phyloP scores from a whole-genome alignment of 2,888 invertebrate genomes.

The Lingula anatina region DNA sequence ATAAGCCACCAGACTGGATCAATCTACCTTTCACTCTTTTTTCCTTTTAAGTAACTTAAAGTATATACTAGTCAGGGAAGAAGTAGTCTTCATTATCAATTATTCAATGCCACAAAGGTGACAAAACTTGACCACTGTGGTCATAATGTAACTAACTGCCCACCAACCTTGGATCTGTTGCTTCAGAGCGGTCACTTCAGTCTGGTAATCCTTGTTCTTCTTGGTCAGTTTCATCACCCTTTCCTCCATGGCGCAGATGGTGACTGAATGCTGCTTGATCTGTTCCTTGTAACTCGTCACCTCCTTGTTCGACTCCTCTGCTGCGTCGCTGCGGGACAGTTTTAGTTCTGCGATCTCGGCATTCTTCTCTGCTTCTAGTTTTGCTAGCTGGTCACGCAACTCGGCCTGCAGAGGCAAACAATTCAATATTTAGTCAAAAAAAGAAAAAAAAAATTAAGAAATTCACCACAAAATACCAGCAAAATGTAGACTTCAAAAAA shows the following conservation, averaged over 20 bases:
- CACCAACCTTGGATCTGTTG: constrained; percentile 29
- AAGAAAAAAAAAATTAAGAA: too few relatives aligned
- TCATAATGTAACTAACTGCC: too few relatives aligned
- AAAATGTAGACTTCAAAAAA: too few relatives aligned
- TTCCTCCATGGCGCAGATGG: constrained; percentile 51
- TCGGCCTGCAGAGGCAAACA: constrained; percentile 17
- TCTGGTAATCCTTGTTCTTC: constrained; percentile 41
- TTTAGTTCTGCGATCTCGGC: constrained; percentile 19
- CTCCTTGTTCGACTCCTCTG: constrained; percentile 22
- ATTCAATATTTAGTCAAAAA: too few relatives aligned
- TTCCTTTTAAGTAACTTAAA: too few relatives aligned
- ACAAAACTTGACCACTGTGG: too few relatives aligned
- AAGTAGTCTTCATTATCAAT: too few relatives aligned
- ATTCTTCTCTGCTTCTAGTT: constrained; percentile 18
- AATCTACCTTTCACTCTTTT: too few relatives aligned
- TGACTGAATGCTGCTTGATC: constrained; percentile 48
- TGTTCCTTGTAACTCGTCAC: constrained; percentile 42
- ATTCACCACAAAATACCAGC: too few relatives aligned
- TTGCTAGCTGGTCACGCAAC: constrained; percentile 23
- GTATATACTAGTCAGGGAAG: too few relatives aligned
- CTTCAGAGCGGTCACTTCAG: constrained; percentile 30
- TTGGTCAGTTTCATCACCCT: constrained; percentile 40
- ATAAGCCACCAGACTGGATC: too few relatives aligned
- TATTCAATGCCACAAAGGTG: too few relatives aligned
- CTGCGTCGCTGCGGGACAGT: neutral